phyloP scores from a whole-genome alignment of 2,113 vertebrate species.

The Patagioenas fasciata region DNA sequence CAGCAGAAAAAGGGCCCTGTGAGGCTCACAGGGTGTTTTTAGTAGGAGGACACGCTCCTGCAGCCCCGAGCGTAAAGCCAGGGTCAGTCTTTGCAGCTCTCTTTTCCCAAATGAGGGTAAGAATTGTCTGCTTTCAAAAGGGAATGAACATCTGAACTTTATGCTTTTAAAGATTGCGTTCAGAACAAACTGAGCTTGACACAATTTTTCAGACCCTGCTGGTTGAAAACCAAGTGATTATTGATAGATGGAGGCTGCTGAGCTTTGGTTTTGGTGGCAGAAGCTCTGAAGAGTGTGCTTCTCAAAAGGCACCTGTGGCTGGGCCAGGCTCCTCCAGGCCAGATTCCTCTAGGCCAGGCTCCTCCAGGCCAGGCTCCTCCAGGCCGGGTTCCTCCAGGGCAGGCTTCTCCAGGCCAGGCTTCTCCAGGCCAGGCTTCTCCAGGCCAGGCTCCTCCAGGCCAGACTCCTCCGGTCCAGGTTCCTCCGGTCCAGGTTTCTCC shows the following conservation, averaged over 20 bases:
- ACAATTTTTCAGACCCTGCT: too few species aligned
- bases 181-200: neutral
- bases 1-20: neutral
- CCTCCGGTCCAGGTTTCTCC: too few species aligned
- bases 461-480: too few species aligned
- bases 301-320: neutral
- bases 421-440: too few species aligned
- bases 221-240: neutral
- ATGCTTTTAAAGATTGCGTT: neutral
- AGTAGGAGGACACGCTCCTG: neutral
- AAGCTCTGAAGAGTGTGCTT: neutral
- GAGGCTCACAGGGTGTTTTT: too few species aligned
- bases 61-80: neutral
- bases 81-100: neutral
- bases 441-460: too few species aligned
- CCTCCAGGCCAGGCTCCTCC: too few species aligned
- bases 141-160: neutral
- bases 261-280: neutral
- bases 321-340: neutral
- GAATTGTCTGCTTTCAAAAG: neutral
- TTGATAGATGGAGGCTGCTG: neutral
- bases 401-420: too few species aligned
- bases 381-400: too few species aligned
- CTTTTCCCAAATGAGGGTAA: neutral
- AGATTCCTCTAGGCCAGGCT: too few species aligned